A percentile compares a stretch with the other conserved stretches of the same genome.
Evolutionary conservation across 2,113 vertebrate species (phyloP).

Genomic region (Myanophis thanlyinensis): DNA sequence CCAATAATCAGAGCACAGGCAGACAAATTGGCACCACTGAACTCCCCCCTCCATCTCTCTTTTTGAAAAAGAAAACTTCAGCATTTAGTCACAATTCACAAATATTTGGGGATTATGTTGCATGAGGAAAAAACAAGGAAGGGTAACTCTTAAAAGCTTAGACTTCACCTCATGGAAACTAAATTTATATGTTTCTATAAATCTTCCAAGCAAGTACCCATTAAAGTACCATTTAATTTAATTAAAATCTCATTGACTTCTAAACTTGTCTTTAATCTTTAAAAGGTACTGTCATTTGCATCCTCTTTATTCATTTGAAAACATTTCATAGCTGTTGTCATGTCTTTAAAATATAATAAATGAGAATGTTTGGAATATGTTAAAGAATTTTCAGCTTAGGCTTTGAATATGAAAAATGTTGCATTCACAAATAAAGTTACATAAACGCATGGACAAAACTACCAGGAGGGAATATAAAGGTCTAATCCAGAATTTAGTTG

Average conservation of each 20-base stretch:
- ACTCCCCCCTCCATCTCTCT: conserved; percentile 19
- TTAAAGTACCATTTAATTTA: conserved; percentile 78
- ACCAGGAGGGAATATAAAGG: conserved; percentile 45
- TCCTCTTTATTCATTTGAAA: conserved; percentile 67
- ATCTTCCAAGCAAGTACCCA: conserved; percentile 75
- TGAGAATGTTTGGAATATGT: neutral
- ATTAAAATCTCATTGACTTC: conserved; percentile 73
- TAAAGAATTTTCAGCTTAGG: conserved; percentile 17
- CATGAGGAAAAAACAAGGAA: conserved; percentile 57
- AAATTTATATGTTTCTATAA: conserved; percentile 77
- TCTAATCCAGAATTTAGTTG: neutral
- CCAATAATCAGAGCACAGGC: conserved; percentile 74
- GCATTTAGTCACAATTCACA: conserved; percentile 74
- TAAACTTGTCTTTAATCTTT: conserved; percentile 74
- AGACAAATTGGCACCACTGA: conserved; percentile 82
- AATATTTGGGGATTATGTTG: conserved; percentile 81
- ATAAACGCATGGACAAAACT: neutral
- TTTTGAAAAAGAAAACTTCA: conserved; percentile 27
- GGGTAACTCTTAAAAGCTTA: conserved; percentile 78
- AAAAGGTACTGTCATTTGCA: conserved; percentile 73
- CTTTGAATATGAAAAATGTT: conserved; percentile 22
- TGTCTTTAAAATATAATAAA: neutral
- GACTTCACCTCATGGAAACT: conserved; percentile 70
- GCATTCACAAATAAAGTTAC: neutral
- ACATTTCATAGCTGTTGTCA: neutral